phyloP scores from a whole-genome alignment of 2,888 invertebrate genomes.

The Thera britannica region DNA sequence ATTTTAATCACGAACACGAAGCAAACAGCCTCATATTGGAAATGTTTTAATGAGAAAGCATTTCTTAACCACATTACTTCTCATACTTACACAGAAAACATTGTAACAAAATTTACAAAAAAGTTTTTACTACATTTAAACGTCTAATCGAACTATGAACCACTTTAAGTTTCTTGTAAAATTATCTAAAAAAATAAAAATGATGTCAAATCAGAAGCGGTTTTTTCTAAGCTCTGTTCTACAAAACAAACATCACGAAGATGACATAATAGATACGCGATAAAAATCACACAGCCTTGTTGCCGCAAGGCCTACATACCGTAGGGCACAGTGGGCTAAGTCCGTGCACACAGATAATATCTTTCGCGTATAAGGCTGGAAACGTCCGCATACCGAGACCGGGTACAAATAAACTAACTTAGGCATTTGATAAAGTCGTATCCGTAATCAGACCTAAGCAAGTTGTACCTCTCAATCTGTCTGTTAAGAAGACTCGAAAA shows the following conservation, averaged over 20 bases:
- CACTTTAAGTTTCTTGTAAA: too few species aligned
- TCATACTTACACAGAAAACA: not conserved
- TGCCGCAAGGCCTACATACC: constrained; percentile 36
- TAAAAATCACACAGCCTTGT: constrained; percentile 33
- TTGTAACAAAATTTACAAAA: not conserved
- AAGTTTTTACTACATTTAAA: too few species aligned
- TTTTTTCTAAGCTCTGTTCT: not conserved
- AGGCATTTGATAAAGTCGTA: too few species aligned
- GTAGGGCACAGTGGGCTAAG: constrained; percentile 17
- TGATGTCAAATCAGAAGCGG: not conserved
- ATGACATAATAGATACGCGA: constrained; percentile 35
- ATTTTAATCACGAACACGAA: constrained; percentile 47
- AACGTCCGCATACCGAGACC: constrained; percentile 24
- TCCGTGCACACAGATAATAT: constrained; percentile 30
- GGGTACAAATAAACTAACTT: not conserved
- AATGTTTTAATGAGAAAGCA: constrained; percentile 20
- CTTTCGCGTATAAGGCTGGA: constrained; percentile 28
- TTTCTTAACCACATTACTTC: constrained; percentile 21
- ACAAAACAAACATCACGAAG: constrained; percentile 27
- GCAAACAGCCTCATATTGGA: constrained; percentile 30
- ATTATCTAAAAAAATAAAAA: too few species aligned
- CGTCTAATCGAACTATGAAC: too few species aligned
- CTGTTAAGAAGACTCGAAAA: too few species aligned
- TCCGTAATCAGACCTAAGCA: too few species aligned
- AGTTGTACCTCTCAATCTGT: too few species aligned